Base-by-base conservation (phyloP, 1,140 invertebrate species). In the Condylostylus longicornis region DNA sequence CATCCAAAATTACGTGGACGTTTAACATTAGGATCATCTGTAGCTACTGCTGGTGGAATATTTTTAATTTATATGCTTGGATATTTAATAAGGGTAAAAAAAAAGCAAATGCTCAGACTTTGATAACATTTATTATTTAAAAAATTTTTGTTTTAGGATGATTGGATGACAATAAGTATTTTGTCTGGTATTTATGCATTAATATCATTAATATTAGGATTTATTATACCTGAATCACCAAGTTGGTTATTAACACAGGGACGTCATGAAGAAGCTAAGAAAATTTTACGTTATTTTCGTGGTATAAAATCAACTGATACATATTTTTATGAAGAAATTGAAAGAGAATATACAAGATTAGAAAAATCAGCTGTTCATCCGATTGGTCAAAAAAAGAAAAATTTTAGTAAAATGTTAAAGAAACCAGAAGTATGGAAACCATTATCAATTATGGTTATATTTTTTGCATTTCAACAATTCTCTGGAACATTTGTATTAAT, bases 381-480 rank as follows among this genome's bases (percentile, higher is more conserved):
- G n/a, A 9, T 14, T 2, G 30, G 18, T 15, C 12, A 32, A 32
- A 3, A 32, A 4, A 10, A 12, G 10, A 8, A 9, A 4, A 12
- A 32, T 15, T 32, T 32, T 15, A 4, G 3, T 10, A 13, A 27
- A 27, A 13, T 13, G 10, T n/a, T 32, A 12, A 12, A 13, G n/a
- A 9, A 58, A 35, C 56, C 58, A 1, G 58, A 54, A 5, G 64
- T 66, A 10, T 48, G 72, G 15, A 67, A 73, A 19, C 76, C 77
- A 0, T 66, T 79, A 15, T n/a, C 62, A 1, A 65, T 83, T 3
- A 67, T 77, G 42, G 50, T 72, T 2, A 49, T 50, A 1, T 72
- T 74, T 42, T 79, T 84, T 58, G 69, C 75, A 46, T 72, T 81
- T 47, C 77, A 82, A 53, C 79, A 83, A 50, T 72, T 80, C 34